phyloP scores from a whole-genome alignment of 2,797 vertebrate genomes.

The Malurus leucopterus region DNA sequence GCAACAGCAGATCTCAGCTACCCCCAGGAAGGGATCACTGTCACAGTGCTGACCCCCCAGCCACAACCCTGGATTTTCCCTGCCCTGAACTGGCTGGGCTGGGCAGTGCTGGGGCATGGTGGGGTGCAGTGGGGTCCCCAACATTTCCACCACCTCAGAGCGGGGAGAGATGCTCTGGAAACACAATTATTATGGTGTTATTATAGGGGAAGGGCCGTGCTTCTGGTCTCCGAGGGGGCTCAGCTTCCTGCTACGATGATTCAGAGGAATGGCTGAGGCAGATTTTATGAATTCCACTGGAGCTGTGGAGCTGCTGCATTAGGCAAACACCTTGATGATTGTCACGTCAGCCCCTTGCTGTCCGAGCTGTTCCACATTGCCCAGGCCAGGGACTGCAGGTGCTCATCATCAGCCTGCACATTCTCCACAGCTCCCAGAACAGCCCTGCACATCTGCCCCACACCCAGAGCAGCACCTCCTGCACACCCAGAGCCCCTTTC shows the following conservation, averaged over 20 bases:
- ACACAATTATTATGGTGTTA: neutral
- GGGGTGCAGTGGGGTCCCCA: rapidly evolving
- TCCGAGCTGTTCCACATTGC: neutral
- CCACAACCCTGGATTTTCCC: neutral
- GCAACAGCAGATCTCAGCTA: rapidly evolving
- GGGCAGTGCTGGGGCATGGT: rapidly evolving
- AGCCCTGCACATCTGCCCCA: neutral
- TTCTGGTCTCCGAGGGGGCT: neutral
- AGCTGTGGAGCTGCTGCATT: slow-evolving; percentile 9
- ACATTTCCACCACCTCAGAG: rapidly evolving
- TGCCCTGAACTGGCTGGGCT: neutral
- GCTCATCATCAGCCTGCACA: neutral
- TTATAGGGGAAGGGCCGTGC: neutral
- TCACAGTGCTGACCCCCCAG: neutral
- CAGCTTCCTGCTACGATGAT: neutral
- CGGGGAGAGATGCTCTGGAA: neutral
- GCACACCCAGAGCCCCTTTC: neutral
- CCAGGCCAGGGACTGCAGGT: neutral
- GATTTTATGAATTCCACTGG: neutral
- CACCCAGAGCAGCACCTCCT: neutral
- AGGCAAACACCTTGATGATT: neutral
- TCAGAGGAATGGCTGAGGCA: neutral
- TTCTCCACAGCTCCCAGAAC: neutral
- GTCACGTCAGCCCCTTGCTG: neutral
- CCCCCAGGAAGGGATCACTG: neutral